Evolutionary conservation across 2,888 invertebrate species (phyloP).

Genomic region (Scaptomyza polygonia): DNA sequence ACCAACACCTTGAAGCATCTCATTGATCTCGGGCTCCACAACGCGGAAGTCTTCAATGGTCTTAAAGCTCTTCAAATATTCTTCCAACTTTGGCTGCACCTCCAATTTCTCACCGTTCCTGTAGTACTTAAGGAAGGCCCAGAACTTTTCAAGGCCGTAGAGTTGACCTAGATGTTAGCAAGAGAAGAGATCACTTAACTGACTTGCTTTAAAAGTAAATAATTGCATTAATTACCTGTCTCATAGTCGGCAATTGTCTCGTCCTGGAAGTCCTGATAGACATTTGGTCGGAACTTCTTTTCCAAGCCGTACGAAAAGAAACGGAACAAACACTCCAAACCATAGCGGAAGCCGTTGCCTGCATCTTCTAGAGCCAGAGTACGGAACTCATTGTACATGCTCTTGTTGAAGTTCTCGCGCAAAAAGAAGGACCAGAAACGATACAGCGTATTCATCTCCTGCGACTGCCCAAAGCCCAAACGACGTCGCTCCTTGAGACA

Average conservation of each 20-base stretch:
- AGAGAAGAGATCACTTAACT: background rate
- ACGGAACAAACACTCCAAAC: conserved; percentile 94
- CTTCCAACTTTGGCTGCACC: conserved; percentile 90
- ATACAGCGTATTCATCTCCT: conserved; percentile 99
- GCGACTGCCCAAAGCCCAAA: conserved; percentile 96
- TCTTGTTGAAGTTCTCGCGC: conserved; percentile 98
- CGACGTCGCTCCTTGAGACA: conserved; percentile 96
- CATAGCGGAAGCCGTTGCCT: conserved; percentile 93
- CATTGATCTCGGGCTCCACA: conserved; percentile 87
- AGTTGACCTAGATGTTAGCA: conserved; percentile 89
- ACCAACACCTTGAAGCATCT: conserved; percentile 86
- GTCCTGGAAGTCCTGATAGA: conserved; percentile 97
- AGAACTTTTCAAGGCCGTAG: conserved; percentile 99
- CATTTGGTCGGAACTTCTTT: conserved; percentile 96
- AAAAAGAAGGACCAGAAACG: conserved; percentile 99
- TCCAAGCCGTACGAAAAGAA: conserved; percentile 99
- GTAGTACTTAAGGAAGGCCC: conserved; percentile 99
- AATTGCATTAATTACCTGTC: conserved; percentile 86
- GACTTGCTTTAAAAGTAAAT: background rate
- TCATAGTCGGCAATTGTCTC: conserved; percentile 96
- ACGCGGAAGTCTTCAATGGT: conserved; percentile 95
- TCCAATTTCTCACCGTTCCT: conserved; percentile 90
- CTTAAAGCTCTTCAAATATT: conserved; percentile 91
- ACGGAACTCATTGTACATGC: conserved; percentile 98
- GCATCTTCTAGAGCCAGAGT: conserved; percentile 97